phyloP scores from a whole-genome alignment of 2,888 invertebrate species.

The Aricia artaxerxes region DNA sequence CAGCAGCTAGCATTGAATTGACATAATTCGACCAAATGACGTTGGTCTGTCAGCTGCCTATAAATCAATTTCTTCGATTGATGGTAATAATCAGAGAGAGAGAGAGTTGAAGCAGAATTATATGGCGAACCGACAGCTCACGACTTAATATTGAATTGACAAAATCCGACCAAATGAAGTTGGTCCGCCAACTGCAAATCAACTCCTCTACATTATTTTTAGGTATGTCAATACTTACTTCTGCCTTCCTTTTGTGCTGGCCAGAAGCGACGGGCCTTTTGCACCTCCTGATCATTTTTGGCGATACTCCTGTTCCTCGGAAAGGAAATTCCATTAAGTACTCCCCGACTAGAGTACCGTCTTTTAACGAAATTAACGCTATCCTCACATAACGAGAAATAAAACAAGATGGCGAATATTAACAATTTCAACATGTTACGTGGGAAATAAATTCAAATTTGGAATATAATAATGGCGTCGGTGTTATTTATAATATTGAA shows the following conservation, averaged over 20 bases:
- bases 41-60: no score
- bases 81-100: no score
- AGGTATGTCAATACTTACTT: slow-evolving; percentile 54
- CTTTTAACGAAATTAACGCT: slow-evolving; percentile 39
- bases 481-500: slow-evolving; percentile 54
- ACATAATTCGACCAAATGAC: no score
- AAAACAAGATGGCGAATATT: slow-evolving; percentile 42
- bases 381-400: slow-evolving; percentile 43
- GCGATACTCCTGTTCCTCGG: slow-evolving; percentile 45
- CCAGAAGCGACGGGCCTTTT: slow-evolving; percentile 58
- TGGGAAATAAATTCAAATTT: slow-evolving; percentile 38
- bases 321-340: slow-evolving; percentile 42
- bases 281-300: slow-evolving; percentile 43
- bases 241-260: slow-evolving; percentile 63
- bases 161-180: no score
- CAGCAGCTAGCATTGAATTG: no score
- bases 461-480: slow-evolving; percentile 42
- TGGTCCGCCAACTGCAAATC: no score
- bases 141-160: no score
- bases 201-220: background rate
- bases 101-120: no score
- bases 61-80: no score
- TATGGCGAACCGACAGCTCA: no score
- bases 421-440: slow-evolving; percentile 41
- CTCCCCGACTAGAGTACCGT: slow-evolving; percentile 32